Evolutionary conservation across 2,888 invertebrate species (phyloP), one percentile per base, ranked within the genome.

Genomic region (Allophyes oxyacanthae): DNA sequence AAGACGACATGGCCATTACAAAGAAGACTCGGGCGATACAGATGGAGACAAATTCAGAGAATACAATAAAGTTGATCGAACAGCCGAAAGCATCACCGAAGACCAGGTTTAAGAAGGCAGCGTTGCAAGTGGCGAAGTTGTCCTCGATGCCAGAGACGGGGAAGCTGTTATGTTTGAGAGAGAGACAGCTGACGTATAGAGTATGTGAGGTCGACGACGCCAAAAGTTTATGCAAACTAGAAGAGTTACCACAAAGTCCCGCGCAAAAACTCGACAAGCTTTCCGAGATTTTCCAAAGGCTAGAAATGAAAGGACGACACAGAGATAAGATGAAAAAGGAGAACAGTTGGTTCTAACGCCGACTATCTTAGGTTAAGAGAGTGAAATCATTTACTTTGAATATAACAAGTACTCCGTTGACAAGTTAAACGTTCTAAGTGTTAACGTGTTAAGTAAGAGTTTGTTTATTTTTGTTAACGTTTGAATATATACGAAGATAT

Each of bases 291-390:
- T 93, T 94, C 52, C 91, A 94, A 79, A 84, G 78, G 42, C 77
- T 94, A 7, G 92, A 94, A 44, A 87, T 92, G 83, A 90, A 87
- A 32, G 89, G 90, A 6, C 82, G 88, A 30, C 85, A 89, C 56
- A 84, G 88, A 67, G 90, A 92, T 36, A 90, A 81, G 70, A 85
- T 92, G 81, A 94, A 88, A 83, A 94, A 87, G 72, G 94, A 89
- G 66, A 90, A 94, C 75, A 92, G 92, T 82, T 94, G 94, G 94
- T 94, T 94, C 77, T 94, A 83, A 77, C 42, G 28, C 7, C 13
- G 4, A 20, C 20, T 10, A 42, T 10, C 48, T 54, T 77, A 82
- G 77, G 54, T 51, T 85, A 82, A 86, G 86, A 79, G 78, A 81
- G 81, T 78, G 75, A 50, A 62, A 53, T 61, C 43, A 59, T 80